Percentiles rank a stretch among this genome's conserved stretches.
Evolutionary conservation across 2,797 vertebrate species (phyloP).

Genomic region (Urophycis tenuis): DNA sequence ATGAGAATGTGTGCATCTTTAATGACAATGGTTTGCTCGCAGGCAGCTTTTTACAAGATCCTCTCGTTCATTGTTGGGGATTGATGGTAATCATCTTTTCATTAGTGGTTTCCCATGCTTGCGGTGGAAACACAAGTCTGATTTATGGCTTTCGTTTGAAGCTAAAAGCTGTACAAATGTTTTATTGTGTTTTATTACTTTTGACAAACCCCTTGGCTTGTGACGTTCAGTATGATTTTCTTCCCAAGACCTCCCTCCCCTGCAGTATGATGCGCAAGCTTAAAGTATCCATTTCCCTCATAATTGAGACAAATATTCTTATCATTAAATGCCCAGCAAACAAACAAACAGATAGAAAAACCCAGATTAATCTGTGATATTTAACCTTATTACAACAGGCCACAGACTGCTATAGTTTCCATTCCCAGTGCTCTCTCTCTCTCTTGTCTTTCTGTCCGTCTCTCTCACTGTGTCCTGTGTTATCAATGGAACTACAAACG

Average conservation of each 20-base stretch:
- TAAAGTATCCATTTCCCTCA: neutral
- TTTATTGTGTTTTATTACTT: neutral
- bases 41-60: conserved; percentile 3
- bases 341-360: too few relatives aligned
- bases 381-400: too few relatives aligned
- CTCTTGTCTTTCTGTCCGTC: neutral
- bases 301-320: neutral
- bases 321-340: neutral
- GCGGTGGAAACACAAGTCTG: neutral
- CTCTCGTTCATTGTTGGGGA: conserved; percentile 16
- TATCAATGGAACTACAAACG: conserved; percentile 28
- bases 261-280: neutral
- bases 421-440: neutral
- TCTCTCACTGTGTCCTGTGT: neutral
- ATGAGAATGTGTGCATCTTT: conserved; percentile 25
- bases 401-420: neutral
- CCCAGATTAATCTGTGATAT: too few relatives aligned
- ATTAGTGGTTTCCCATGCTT: neutral
- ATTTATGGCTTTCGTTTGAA: neutral
- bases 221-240: neutral
- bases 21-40: conserved; percentile 30
- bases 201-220: neutral
- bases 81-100: conserved; percentile 3
- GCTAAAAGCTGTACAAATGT: neutral
- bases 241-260: neutral